These are phyloP conservation scores for Ailurus styani DNA, from an alignment of 2,113 vertebrate genomes.

Conservation along the genomic window DNA sequence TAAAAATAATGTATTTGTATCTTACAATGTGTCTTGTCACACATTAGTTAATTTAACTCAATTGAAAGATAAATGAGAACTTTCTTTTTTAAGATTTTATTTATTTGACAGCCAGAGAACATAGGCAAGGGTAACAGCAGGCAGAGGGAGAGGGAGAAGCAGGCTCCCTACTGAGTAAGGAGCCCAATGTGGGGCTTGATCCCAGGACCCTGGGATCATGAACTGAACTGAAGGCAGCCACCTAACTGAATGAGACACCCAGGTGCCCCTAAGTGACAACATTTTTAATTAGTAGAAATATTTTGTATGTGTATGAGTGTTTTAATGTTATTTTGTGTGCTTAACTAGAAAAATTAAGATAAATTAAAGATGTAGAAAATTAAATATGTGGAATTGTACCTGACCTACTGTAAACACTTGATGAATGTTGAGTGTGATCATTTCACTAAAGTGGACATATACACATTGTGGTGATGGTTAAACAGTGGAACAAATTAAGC, in stretches of 20 bases:
- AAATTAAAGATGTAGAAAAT: too few species aligned
- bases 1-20: background rate
- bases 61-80: conserved; percentile 29
- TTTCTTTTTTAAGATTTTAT: background rate
- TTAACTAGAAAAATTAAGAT: conserved; percentile 37
- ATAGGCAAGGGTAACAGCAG: too few species aligned
- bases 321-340: conserved; percentile 25
- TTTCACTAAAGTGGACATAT: background rate
- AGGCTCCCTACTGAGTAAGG: too few species aligned
- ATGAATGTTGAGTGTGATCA: background rate
- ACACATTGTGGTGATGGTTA: background rate
- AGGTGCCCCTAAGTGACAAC: too few species aligned
- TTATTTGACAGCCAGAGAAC: too few species aligned
- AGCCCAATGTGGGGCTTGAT: too few species aligned
- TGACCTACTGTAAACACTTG: background rate
- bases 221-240: too few species aligned
- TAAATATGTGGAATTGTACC: background rate
- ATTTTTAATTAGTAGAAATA: conserved; percentile 38
- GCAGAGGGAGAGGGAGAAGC: too few species aligned
- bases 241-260: too few species aligned
- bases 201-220: too few species aligned
- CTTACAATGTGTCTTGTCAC: background rate
- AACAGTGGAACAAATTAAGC: background rate
- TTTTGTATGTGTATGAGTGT: conserved; percentile 15
- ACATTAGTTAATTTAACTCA: conserved; percentile 42